Conservation (phyloP, 2,113 vertebrate species). For the Lophura nycthemera region DNA sequence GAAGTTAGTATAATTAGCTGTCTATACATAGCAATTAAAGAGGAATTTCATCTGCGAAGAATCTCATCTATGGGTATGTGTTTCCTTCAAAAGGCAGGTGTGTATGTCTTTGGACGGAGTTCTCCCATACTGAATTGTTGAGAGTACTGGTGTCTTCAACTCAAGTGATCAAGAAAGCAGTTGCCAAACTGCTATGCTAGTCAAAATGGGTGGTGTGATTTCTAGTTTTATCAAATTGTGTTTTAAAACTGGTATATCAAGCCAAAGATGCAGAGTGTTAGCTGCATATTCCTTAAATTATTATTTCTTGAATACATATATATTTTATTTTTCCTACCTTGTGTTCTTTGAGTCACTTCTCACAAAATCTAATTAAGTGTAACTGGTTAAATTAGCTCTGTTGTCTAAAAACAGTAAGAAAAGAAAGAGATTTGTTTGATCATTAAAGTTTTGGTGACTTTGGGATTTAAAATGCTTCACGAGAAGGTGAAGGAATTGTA, state of each 20-base stretch:
- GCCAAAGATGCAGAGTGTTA: background rate
- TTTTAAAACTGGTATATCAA: background rate
- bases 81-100: background rate
- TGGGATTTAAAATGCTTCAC: background rate
- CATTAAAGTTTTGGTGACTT: background rate
- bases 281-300: background rate
- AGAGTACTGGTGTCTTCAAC: background rate
- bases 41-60: background rate
- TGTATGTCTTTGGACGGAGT: background rate
- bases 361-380: background rate
- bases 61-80: background rate
- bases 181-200: background rate
- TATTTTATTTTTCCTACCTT: background rate
- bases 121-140: background rate
- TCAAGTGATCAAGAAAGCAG: background rate
- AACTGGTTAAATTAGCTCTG: background rate
- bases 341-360: background rate
- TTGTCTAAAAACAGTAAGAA: background rate
- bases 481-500: background rate
- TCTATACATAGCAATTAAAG: background rate
- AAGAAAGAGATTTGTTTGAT: background rate
- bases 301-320: background rate
- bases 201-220: background rate
- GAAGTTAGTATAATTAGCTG: background rate
- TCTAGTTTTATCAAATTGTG: background rate